Conservation (phyloP, 2,113 vertebrate genomes). For the Grantiella picta region DNA sequence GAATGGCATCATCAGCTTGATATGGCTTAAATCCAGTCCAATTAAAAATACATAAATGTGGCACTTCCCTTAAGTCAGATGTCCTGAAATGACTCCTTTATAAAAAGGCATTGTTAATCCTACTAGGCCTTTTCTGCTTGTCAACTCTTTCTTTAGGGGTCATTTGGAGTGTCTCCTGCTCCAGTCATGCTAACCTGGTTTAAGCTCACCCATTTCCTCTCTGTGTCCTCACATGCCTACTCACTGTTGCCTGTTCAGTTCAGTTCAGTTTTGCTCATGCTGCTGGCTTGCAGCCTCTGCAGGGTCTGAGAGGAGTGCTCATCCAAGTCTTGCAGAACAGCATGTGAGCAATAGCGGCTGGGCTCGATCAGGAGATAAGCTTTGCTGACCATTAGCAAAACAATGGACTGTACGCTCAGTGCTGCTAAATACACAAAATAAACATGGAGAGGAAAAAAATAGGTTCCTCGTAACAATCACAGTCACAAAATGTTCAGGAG, state of each 20-base stretch:
- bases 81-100: slow-evolving; percentile 28
- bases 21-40: slow-evolving; percentile 26
- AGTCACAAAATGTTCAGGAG: slow-evolving; percentile 48
- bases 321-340: slow-evolving; percentile 23
- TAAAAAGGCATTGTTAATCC: background rate
- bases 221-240: background rate
- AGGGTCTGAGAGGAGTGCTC: background rate
- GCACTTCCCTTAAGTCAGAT: slow-evolving; percentile 1
- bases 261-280: background rate
- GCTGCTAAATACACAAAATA: slow-evolving; percentile 20
- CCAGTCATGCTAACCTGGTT: background rate
- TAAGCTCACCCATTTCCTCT: background rate
- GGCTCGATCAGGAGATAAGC: slow-evolving; percentile 17
- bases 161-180: background rate
- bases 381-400: slow-evolving; percentile 27
- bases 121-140: background rate
- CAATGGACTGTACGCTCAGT: slow-evolving; percentile 32
- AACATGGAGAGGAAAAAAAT: background rate
- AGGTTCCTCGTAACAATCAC: background rate
- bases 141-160: background rate
- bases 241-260: background rate
- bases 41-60: slow-evolving; percentile 40
- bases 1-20: background rate
- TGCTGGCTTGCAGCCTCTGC: background rate
- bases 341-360: background rate